Base-by-base conservation (phyloP, 2,113 vertebrate species). In the Podiceps cristatus region DNA sequence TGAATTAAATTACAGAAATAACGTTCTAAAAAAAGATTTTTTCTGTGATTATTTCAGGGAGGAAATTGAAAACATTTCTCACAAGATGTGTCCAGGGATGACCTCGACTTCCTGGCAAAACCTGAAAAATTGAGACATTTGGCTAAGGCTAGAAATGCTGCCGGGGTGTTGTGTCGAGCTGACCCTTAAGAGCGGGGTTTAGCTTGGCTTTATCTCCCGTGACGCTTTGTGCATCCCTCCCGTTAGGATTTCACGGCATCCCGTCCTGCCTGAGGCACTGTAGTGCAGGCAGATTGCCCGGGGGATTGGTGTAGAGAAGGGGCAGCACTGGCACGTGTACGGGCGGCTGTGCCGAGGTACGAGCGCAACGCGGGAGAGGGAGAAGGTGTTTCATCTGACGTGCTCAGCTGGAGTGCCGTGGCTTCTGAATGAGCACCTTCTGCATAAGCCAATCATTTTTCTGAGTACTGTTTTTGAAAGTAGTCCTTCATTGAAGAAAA, bases 311-410 rank as follows among this genome's bases (percentile, higher is more conserved):
- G 60, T 7, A 1, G 7, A 7, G 50, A 1, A 9, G 55, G 44
- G 55, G 27, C 0, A 1, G 5, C 3, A 0, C 0, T 19, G 25
- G 27, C 31, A 18, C 3, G 0, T 28, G 5, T 44, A 31, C 28
- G 58, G 27, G 9, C 8, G 31, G 14, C 52, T 40, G 24, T 67
- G 64, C 75, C 63, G 5, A 2, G 74, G 4, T 1, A 8, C 0
- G 1, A 31, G 58, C 31, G 52, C 9, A 18, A 7, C 35, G 7
- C 44, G 49, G 45, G 4, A 7, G 44, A 3, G n/a, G n/a, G 10
- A 40, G 52, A 2, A 59, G 29, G 28, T 29, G 22, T 17, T 59
- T 44, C 47, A 16, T 55, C 15, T 13, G 52, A 8, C 31, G 4
- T 6, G 37, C 45, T 52, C 37, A 60, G 23, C 82, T 55, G 82